Percentiles rank a stretch among this genome's conserved stretches.
Conservation (phyloP, 2,113 vertebrate genomes). For the Zonotrichia leucophrys region DNA sequence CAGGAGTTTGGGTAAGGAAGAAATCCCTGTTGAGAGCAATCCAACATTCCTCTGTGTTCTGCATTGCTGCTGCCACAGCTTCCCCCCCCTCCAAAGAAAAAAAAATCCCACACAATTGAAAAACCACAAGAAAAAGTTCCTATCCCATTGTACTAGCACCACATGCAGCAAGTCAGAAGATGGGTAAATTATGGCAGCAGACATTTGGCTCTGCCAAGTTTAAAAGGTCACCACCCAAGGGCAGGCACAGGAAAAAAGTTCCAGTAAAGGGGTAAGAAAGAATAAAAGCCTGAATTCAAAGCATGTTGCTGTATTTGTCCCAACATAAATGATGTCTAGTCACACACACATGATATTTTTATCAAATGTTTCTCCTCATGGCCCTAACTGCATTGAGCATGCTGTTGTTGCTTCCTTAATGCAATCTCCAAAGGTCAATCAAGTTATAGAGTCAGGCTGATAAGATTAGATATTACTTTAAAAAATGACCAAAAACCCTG, state of each 20-base stretch:
- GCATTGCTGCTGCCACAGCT: neutral
- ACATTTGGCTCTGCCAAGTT: neutral
- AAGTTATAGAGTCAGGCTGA: slow-evolving; percentile 47
- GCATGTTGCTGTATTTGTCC: neutral
- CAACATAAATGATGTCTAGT: neutral
- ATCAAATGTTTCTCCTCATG: slow-evolving; percentile 1
- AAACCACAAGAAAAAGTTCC: neutral
- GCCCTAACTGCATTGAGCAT: neutral
- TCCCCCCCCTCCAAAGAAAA: rapidly evolving
- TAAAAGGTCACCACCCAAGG: neutral
- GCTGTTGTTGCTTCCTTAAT: slow-evolving; percentile 23
- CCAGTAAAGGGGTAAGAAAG: neutral
- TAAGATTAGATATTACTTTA: slow-evolving; percentile 54
- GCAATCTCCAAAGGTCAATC: slow-evolving; percentile 54
- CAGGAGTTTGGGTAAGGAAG: neutral
- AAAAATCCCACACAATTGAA: rapidly evolving
- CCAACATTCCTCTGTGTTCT: neutral
- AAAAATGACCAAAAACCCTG: slow-evolving; percentile 12
- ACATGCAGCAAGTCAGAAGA: neutral
- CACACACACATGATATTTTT: slow-evolving; percentile 13
- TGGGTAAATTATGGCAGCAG: neutral
- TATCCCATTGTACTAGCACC: neutral
- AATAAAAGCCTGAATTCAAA: neutral
- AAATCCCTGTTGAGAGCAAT: neutral
- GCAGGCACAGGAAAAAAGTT: neutral